Evolutionary conservation across 2,888 invertebrate species (phyloP).

Genomic region (Eutolmus rufibarbis): DNA sequence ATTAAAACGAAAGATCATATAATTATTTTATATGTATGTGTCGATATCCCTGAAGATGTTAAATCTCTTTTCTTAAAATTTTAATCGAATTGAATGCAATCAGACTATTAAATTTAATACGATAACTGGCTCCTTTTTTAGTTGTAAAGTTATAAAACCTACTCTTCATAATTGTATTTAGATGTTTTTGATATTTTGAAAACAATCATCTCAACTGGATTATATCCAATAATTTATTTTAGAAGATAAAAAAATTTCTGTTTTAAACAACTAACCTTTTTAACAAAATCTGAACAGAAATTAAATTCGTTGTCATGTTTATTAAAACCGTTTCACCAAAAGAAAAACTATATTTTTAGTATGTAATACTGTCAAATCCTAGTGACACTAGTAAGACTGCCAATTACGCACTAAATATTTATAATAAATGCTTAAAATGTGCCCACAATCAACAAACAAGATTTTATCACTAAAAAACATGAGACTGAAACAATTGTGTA

Average conservation of each 20-base stretch:
- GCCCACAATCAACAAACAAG: slow-evolving; percentile 6
- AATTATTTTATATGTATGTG: not conserved
- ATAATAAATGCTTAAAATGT: not conserved
- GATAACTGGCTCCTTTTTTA: not conserved
- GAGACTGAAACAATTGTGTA: slow-evolving; percentile 11
- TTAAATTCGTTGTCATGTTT: not conserved
- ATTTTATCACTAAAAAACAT: slow-evolving; percentile 17
- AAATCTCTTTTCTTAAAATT: not conserved
- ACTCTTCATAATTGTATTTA: not conserved
- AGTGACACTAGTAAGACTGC: not conserved
- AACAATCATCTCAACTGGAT: not conserved
- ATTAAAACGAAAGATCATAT: too few species aligned
- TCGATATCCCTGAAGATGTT: not conserved
- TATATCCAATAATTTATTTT: not conserved
- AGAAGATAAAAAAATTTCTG: not conserved
- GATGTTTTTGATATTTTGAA: not conserved
- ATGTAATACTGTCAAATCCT: not conserved
- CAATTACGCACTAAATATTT: not conserved
- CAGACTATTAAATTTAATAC: not conserved
- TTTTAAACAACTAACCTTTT: not conserved
- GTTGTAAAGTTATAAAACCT: not conserved
- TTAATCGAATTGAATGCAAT: not conserved
- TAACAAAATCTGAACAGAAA: not conserved
- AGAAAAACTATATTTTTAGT: not conserved
- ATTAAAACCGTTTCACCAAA: not conserved